Evolutionary conservation across 2,888 invertebrate genomes (phyloP).

Genomic region (Macrosoma leucophasiata): DNA sequence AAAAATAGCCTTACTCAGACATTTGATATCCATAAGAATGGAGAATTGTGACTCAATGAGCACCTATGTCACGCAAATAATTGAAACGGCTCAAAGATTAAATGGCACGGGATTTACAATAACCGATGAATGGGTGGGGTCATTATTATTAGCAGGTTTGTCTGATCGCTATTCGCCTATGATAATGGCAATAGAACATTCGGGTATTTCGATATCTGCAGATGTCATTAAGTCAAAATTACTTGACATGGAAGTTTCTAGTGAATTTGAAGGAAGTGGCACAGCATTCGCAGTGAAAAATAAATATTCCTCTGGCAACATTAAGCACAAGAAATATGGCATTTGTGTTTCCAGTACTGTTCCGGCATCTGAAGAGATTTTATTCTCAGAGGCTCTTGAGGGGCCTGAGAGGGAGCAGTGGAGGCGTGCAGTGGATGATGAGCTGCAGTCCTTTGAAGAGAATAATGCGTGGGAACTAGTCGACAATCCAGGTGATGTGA

Average conservation of each 20-base stretch:
- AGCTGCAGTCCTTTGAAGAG: constrained; percentile 15
- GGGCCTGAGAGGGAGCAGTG: constrained; percentile 13
- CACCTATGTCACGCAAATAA: constrained; percentile 21
- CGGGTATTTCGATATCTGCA: constrained; percentile 7
- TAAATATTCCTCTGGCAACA: constrained; percentile 12
- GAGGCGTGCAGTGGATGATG: constrained; percentile 10
- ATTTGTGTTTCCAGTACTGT: constrained; percentile 2
- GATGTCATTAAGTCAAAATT: constrained; percentile 13
- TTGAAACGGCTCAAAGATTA: constrained; percentile 23
- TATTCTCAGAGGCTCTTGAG: constrained; percentile 9
- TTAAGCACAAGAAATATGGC: no score
- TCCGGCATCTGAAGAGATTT: constrained; percentile 5
- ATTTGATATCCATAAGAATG: constrained; percentile 22
- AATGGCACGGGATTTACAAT: constrained; percentile 25
- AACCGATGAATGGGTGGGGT: constrained; percentile 25
- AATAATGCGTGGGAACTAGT: constrained; percentile 14
- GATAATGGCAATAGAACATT: constrained; percentile 11
- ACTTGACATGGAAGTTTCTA: neutral
- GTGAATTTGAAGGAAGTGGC: constrained; percentile 1
- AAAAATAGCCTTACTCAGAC: constrained; percentile 21
- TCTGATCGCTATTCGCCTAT: constrained; percentile 11
- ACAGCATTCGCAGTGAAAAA: constrained; percentile 17
- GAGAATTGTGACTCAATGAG: constrained; percentile 25
- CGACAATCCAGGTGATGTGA: constrained; percentile 10
- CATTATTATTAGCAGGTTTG: constrained; percentile 22